Evolutionary conservation across 2,888 invertebrate species (phyloP).

Genomic region (Pyrochroa serraticornis): DNA sequence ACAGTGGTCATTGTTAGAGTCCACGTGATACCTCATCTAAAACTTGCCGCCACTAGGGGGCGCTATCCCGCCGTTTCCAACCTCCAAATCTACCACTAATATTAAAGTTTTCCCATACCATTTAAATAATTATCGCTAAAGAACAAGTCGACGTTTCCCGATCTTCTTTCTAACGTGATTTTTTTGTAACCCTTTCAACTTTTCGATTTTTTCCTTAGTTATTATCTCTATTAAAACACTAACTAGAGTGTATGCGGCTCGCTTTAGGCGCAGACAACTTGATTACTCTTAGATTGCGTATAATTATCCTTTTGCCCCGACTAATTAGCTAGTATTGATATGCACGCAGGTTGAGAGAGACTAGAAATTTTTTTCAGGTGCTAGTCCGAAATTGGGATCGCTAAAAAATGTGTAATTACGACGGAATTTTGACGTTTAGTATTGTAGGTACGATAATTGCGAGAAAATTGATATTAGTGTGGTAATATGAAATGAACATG

Average conservation of each 20-base stretch:
- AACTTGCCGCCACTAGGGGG: slow-evolving; percentile 27
- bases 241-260: slow-evolving; percentile 19
- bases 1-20: slow-evolving; percentile 33
- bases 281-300: slow-evolving; percentile 34
- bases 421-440: not conserved
- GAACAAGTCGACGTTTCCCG: not conserved
- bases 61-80: slow-evolving; percentile 30
- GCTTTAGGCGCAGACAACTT: slow-evolving; percentile 33
- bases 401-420: not conserved
- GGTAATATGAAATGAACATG: too few species aligned
- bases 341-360: slow-evolving; percentile 4
- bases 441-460: too few species aligned
- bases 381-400: not conserved
- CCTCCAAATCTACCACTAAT: slow-evolving; percentile 32
- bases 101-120: slow-evolving; percentile 32
- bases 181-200: slow-evolving; percentile 3
- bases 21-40: slow-evolving; percentile 26
- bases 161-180: too few species aligned
- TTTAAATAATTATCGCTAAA: slow-evolving; percentile 31
- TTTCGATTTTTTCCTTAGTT: slow-evolving; percentile 13
- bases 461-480: too few species aligned
- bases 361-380: too few species aligned
- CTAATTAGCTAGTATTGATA: slow-evolving; percentile 19
- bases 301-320: slow-evolving; percentile 30
- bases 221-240: slow-evolving; percentile 28